A percentile compares a stretch with the other conserved stretches of the same genome.
Evolutionary conservation across 2,888 invertebrate genomes (phyloP).

Genomic region (Sesia bembeciformis): DNA sequence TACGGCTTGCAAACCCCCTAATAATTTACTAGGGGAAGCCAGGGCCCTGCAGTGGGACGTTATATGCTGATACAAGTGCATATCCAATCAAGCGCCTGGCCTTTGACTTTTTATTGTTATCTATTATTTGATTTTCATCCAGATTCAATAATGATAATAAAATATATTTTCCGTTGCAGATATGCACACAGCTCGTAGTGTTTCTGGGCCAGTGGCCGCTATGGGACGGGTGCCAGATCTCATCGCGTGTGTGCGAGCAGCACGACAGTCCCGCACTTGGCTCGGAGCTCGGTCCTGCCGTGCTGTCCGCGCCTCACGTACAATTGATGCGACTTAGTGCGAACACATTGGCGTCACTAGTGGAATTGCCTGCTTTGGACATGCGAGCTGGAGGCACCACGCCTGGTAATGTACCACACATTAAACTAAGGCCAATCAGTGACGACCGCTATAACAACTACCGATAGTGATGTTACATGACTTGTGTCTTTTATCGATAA

Average conservation of each 20-base stretch:
- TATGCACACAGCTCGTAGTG: conserved; percentile 90
- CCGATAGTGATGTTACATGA: too few relatives aligned
- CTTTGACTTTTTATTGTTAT: too few relatives aligned
- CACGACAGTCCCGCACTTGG: conserved; percentile 87
- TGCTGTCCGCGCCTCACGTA: conserved; percentile 88
- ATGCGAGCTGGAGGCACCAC: conserved; percentile 20
- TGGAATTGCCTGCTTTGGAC: conserved; percentile 87
- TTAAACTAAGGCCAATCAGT: too few relatives aligned
- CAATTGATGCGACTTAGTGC: conserved; percentile 90
- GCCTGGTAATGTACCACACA: conserved; percentile 18
- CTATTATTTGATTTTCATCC: too few relatives aligned
- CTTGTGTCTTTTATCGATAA: too few relatives aligned
- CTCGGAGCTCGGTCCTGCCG: conserved; percentile 85
- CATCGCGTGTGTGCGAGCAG: conserved; percentile 92
- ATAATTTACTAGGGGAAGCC: too few relatives aligned
- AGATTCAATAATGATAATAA: not conserved
- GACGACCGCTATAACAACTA: too few relatives aligned
- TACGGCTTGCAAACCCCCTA: too few relatives aligned
- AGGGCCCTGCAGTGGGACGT: too few relatives aligned
- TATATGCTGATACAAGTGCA: too few relatives aligned
- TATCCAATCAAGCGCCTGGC: too few relatives aligned
- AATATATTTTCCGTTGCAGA: conserved; percentile 42
- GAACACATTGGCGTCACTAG: conserved; percentile 88
- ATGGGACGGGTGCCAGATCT: conserved; percentile 90
- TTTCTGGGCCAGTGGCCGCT: conserved; percentile 97